These are phyloP conservation scores for Erynnis tages DNA, from an alignment of 2,888 invertebrate species.

Conservation along the genomic window DNA sequence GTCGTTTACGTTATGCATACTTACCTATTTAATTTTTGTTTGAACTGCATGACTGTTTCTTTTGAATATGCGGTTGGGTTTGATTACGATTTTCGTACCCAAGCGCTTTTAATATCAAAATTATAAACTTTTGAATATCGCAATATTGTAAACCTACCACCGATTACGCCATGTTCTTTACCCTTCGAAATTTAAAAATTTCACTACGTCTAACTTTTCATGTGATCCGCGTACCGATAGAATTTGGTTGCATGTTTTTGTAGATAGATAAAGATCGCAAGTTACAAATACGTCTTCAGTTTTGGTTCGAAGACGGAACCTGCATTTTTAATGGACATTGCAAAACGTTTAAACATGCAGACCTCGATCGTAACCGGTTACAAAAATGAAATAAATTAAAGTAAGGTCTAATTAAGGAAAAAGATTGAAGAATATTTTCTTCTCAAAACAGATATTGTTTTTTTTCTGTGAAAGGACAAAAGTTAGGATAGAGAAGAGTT, in stretches of 20 bases:
- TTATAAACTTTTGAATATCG: background rate
- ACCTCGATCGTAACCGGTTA: background rate
- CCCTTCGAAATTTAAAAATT: background rate
- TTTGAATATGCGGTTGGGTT: too few relatives aligned
- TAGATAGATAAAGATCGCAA: slow-evolving; percentile 8
- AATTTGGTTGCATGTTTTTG: background rate
- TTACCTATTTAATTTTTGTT: too few relatives aligned
- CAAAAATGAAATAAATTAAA: too few relatives aligned
- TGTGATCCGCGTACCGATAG: slow-evolving; percentile 1
- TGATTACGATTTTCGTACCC: too few relatives aligned
- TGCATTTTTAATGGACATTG: background rate
- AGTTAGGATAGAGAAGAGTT: too few relatives aligned
- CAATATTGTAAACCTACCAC: background rate
- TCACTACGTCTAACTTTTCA: background rate
- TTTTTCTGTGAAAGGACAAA: too few relatives aligned
- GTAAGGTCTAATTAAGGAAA: too few relatives aligned
- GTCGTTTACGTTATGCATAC: too few relatives aligned
- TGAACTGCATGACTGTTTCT: too few relatives aligned
- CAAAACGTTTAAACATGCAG: background rate
- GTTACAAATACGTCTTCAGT: background rate
- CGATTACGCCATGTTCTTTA: background rate
- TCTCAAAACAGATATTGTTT: too few relatives aligned
- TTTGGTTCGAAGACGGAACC: slow-evolving; percentile 6
- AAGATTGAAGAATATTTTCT: too few relatives aligned
- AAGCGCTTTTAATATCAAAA: too few relatives aligned